These are phyloP conservation scores for Gymnothorax javanicus DNA, from an alignment of 2,797 vertebrate genomes.

Conservation along the genomic window DNA sequence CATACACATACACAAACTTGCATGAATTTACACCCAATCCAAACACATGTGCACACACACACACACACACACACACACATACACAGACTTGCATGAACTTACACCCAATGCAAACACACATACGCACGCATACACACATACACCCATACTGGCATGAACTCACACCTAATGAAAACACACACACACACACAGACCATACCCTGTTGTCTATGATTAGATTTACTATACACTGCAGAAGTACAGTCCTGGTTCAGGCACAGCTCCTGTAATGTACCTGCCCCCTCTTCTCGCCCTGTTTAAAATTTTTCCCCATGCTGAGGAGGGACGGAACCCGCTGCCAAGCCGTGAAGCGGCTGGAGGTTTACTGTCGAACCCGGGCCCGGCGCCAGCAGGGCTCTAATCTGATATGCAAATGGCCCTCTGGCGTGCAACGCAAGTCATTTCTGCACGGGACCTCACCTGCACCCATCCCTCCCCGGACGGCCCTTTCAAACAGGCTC, in stretches of 20 bases:
- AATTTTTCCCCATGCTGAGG: not conserved
- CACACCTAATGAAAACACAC: constrained; percentile 37
- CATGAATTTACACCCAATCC: not conserved
- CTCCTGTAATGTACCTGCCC: not conserved
- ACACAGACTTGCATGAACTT: constrained; percentile 27
- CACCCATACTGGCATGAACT: constrained; percentile 7
- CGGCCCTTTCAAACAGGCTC: constrained; percentile 84
- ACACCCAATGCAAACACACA: not conserved
- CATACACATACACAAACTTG: constrained; percentile 18
- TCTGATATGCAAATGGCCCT: constrained; percentile 94
- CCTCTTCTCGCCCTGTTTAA: constrained; percentile 24
- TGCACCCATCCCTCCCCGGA: constrained; percentile 85
- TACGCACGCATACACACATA: too few relatives aligned
- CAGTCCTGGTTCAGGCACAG: not conserved
- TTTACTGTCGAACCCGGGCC: constrained; percentile 75
- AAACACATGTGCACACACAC: constrained; percentile 40
- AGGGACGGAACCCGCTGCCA: constrained; percentile 65
- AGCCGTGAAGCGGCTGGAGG: constrained; percentile 70
- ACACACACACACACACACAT: constrained; percentile 25
- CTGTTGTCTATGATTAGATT: not conserved
- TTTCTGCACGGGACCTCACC: constrained; percentile 84
- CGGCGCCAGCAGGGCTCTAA: constrained; percentile 85
- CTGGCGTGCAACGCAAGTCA: constrained; percentile 83
- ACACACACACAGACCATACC: constrained; percentile 30
- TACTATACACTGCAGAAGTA: not conserved